Evolutionary conservation across 2,797 vertebrate species (phyloP), one percentile per base, ranked within the genome.

Genomic region (Meda fulgida): DNA sequence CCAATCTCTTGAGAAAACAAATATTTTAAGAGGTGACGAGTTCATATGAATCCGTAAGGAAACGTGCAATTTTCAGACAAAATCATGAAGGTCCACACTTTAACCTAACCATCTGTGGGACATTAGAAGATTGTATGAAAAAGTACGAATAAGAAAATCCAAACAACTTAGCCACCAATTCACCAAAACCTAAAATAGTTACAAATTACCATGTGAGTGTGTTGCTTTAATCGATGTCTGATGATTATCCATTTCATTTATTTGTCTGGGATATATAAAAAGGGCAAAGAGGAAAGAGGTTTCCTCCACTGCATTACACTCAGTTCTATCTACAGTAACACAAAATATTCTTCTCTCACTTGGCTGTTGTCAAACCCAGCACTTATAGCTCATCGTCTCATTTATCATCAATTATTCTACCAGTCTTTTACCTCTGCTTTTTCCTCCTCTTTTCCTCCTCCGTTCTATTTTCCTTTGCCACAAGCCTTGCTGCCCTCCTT

Each of bases 391-490:
- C 65, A 72, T 78, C 9, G 9, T 60, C 36, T 84, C 76, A 84
- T 80, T 80, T 36, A 73, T 80, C 67, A 65, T 65, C 29, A 46
- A 38, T 79, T 34, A 71, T 70, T 70, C 55, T 79, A 11, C 73
- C 38, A 29, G 31, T 72, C 34, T 66, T 14, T 46, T 73, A 66
- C 66, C 26, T 66, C 71, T 48, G 26, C 34, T 73, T 82, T 60
- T 83, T 48, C 36, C 48, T 81, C 38, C 71, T 58, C 9, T 80
- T 82, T 80, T 36, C 80, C n/a, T n/a, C n/a, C n/a, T 31, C 40
- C 21, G 48, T 72, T 80, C 83, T 73, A 23, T 66, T 78, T 78
- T 67, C 63, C 18, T 40, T 18, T 36, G 76, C 85, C 81, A 80
- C 46, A 55, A 70, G 58, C 80, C 79, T 77, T 72, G 72, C 40